Base-by-base conservation (phyloP, 1,140 invertebrate genomes). In the Bombus picipes region DNA sequence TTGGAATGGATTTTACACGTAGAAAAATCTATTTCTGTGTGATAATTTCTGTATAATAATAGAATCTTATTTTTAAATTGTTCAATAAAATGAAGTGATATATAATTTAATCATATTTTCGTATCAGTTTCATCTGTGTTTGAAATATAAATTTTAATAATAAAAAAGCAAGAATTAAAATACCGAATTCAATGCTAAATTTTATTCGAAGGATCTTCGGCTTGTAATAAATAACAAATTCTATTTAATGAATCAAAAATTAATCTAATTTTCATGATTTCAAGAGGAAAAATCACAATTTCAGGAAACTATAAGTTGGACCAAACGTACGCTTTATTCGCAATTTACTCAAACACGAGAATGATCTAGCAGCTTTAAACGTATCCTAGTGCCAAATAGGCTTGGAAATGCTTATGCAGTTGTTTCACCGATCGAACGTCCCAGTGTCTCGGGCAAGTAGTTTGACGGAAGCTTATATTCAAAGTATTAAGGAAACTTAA, bases 331-430 rank as follows among this genome's bases (percentile, higher is more conserved):
- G 32, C 28, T 39, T 5, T 25, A 28, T 41, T 13, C 3, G 13
- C 25, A 41, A 39, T 74, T 47, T 13, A 53, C 18, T 28, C 6
- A 25, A 22, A 75, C 10, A 9, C 25, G 47, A 57, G 22, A 76
- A 32, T 76, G 74, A 76, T 76, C 74, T 57, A 76, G 74, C 47
- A 4, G 74, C 74, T 76, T 76, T 76, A 76, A 76, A 34, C 13
- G 34, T 76, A 32, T 25, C 47, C 22, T 25, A 76, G 74, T 76
- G 74, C 32, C 47, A 76, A 76, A 76, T 76, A 76, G 32, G 74
- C 47, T 22, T 76, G 74, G 43, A 76, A 76, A 28, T 76, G 74
- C 74, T 76, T 59, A 76, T 37, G 74, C 74, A 76, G 74, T 76
- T 76, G 74, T 76, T 76, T 76, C 47, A 15, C 34, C 74, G 74